Evolutionary conservation across 1,140 invertebrate genomes (phyloP).

Genomic region (Parapsyche elsis): DNA sequence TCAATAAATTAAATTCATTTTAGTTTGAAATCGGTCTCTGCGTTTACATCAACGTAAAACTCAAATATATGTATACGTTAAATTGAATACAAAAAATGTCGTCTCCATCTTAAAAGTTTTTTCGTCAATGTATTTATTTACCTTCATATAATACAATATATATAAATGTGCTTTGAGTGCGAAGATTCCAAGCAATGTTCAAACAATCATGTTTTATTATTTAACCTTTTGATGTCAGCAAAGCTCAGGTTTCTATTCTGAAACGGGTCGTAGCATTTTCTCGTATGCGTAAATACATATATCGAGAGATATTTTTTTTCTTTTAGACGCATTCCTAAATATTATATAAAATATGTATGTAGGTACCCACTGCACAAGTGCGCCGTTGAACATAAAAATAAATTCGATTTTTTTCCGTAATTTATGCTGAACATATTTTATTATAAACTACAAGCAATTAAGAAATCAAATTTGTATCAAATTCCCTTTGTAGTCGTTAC

Average conservation of each 20-base stretch:
- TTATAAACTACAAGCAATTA: not conserved
- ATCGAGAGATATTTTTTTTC: too few relatives aligned
- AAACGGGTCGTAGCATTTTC: slow-evolving; percentile 9
- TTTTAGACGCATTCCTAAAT: too few relatives aligned
- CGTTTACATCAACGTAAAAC: too few relatives aligned
- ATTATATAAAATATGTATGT: too few relatives aligned
- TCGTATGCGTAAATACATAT: not conserved
- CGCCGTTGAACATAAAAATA: too few relatives aligned
- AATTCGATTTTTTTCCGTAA: too few relatives aligned
- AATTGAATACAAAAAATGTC: too few relatives aligned
- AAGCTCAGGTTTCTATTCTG: not conserved
- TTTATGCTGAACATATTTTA: not conserved
- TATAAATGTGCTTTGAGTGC: not conserved
- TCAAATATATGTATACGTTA: too few relatives aligned
- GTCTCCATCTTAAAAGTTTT: too few relatives aligned
- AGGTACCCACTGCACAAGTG: too few relatives aligned
- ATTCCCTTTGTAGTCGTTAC: slow-evolving; percentile 15
- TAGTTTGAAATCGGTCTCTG: too few relatives aligned
- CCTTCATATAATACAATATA: not conserved
- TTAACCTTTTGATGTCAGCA: slow-evolving; percentile 20
- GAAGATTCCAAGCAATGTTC: not conserved
- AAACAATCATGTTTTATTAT: slow-evolving; percentile 9
- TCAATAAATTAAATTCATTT: too few relatives aligned
- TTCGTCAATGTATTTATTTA: not conserved
- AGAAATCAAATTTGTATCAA: slow-evolving; percentile 28